phyloP scores from a whole-genome alignment of 2,797 vertebrate genomes.

The Crocodylus rhombifer region DNA sequence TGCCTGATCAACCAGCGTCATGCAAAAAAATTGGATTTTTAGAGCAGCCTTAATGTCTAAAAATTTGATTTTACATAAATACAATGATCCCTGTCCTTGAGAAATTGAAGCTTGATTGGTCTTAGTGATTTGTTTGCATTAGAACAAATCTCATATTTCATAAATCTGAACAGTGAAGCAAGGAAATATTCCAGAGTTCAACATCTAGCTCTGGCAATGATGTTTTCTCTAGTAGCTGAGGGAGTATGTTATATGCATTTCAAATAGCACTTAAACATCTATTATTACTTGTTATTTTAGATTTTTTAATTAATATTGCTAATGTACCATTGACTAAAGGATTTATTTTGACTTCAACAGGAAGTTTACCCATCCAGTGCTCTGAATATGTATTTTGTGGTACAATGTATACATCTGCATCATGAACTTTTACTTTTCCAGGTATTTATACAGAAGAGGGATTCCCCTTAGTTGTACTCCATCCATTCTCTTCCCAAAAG shows the following conservation, averaged over 20 bases:
- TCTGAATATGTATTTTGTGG: neutral
- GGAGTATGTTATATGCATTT: neutral
- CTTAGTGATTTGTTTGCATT: neutral
- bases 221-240: neutral
- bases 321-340: neutral
- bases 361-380: neutral
- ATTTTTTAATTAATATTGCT: neutral
- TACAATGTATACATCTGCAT: neutral
- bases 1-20: constrained; percentile 4
- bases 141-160: neutral
- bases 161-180: neutral
- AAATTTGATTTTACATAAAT: neutral
- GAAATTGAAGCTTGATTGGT: neutral
- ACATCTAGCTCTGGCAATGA: too few relatives aligned
- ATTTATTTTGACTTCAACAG: neutral
- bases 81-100: neutral
- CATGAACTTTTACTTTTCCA: neutral
- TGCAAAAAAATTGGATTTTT: neutral
- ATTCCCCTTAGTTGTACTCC: neutral
- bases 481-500: neutral
- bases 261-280: neutral
- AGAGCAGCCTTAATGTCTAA: neutral
- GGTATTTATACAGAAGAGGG: neutral
- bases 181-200: neutral
- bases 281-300: neutral